Conservation (phyloP, 1,140 invertebrate species). For the Forficula auricularia region DNA sequence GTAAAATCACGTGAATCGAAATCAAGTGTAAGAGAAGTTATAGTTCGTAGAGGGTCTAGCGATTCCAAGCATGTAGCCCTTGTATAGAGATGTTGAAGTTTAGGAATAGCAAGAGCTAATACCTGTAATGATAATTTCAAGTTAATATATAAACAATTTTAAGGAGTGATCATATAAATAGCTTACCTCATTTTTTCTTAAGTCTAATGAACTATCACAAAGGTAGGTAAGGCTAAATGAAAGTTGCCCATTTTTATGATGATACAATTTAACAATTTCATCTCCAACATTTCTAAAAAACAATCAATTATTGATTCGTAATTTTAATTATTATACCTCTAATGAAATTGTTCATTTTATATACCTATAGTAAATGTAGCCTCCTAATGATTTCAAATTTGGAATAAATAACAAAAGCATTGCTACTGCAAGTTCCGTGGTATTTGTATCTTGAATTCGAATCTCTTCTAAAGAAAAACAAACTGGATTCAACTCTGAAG, state of each 20-base stretch:
- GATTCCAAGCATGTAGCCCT: slow-evolving; percentile 10
- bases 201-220: slow-evolving; percentile 10
- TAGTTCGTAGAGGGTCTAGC: slow-evolving; percentile 4
- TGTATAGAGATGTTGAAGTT: slow-evolving; percentile 15
- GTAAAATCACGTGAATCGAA: slow-evolving; percentile 14
- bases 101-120: slow-evolving; percentile 10
- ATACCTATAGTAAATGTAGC: slow-evolving; percentile 20
- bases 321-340: background rate
- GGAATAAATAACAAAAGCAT: slow-evolving; percentile 17
- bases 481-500: slow-evolving; percentile 11
- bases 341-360: background rate
- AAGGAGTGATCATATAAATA: too few species aligned
- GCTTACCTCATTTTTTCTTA: too few species aligned
- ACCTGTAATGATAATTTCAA: too few species aligned
- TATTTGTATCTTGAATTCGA: slow-evolving; percentile 21
- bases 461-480: slow-evolving; percentile 18
- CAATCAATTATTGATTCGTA: background rate
- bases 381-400: slow-evolving; percentile 18
- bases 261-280: slow-evolving; percentile 13
- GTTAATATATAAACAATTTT: too few species aligned
- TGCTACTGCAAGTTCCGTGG: slow-evolving; percentile 16
- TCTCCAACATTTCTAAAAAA: slow-evolving; percentile 17
- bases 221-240: slow-evolving; percentile 12
- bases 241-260: too few species aligned
- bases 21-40: slow-evolving; percentile 14